These are phyloP conservation scores for Hipparchia semele DNA, from an alignment of 2,888 invertebrate genomes.

Conservation along the genomic window DNA sequence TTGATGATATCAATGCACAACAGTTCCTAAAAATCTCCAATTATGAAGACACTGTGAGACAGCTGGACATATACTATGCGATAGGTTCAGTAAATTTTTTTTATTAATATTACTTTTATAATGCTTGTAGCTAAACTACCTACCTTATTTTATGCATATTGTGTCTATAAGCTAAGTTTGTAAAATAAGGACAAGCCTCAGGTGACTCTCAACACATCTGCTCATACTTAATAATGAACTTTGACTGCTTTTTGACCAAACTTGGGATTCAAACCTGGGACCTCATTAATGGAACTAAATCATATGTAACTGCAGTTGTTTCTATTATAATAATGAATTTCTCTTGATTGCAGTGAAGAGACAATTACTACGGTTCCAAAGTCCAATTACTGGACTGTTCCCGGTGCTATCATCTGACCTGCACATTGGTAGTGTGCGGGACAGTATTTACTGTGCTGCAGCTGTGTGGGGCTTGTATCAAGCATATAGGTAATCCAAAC, in stretches of 20 bases:
- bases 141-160: neutral
- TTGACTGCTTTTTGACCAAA: too few relatives aligned
- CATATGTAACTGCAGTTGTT: too few relatives aligned
- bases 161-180: neutral
- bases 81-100: conserved; percentile 86
- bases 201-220: too few relatives aligned
- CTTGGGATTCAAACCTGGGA: too few relatives aligned
- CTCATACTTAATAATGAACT: too few relatives aligned
- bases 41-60: conserved; percentile 95
- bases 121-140: neutral
- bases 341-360: conserved; percentile 87
- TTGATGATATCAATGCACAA: conserved; percentile 90
- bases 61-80: conserved; percentile 96
- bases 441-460: conserved; percentile 98
- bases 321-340: neutral
- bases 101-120: neutral
- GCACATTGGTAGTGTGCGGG: conserved; percentile 93
- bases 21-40: conserved; percentile 92
- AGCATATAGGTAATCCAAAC: conserved; percentile 89
- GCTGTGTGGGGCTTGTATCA: conserved; percentile 98
- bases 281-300: too few relatives aligned
- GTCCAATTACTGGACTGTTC: conserved; percentile 96
- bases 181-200: neutral
- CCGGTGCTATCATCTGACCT: conserved; percentile 92
- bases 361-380: conserved; percentile 95